A percentile compares a stretch with the other conserved stretches of the same genome.
phyloP scores from a whole-genome alignment of 2,797 vertebrate species.

The Cygnus olor region DNA sequence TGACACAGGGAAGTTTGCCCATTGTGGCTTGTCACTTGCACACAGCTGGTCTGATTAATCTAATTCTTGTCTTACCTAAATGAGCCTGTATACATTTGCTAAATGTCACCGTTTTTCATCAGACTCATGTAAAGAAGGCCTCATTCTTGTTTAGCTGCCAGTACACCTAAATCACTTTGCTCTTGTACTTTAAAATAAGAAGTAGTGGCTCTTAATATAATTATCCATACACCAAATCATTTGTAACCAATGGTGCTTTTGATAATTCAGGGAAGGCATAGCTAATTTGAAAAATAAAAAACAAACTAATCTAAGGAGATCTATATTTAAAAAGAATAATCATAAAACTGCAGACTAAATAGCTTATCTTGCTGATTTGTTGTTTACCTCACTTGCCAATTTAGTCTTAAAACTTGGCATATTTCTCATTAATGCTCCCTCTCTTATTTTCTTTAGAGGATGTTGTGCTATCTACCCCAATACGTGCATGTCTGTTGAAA shows the following conservation, averaged over 20 bases:
- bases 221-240: too few relatives aligned
- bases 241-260: not conserved
- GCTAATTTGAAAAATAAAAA: not conserved
- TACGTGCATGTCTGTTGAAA: not conserved
- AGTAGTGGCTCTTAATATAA: not conserved
- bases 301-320: not conserved
- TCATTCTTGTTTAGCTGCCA: not conserved
- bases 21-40: not conserved
- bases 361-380: not conserved
- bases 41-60: not conserved
- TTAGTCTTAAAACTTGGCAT: not conserved
- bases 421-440: not conserved
- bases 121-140: not conserved
- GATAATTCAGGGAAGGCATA: not conserved
- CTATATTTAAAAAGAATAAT: not conserved
- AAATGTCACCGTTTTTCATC: not conserved
- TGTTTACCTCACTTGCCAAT: not conserved
- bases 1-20: slow-evolving; percentile 35
- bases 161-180: not conserved
- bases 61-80: not conserved
- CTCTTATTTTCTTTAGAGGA: not conserved
- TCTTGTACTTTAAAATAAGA: not conserved
- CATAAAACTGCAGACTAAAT: not conserved
- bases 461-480: not conserved
- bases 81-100: not conserved